Base-by-base conservation (phyloP, 2,888 invertebrate genomes). In the Phyto melanocephala region DNA sequence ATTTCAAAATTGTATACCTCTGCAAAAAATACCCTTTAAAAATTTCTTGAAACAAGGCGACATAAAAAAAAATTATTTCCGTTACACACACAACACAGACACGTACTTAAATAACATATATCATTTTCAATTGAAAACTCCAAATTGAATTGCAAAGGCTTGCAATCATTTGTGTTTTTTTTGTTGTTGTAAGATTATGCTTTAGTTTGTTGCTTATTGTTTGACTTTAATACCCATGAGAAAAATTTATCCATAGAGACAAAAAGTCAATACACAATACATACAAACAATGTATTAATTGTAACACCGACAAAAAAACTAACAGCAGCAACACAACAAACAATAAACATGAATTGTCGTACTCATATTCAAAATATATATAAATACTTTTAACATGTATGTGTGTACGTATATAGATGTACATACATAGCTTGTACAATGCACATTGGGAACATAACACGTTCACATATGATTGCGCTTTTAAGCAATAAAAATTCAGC, bases 381-480 rank as follows among this genome's bases (percentile, higher is more conserved):
- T 28, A 42, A 7, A 42, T 11, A 28, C 11, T 28, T 28, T 28
- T 28, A n/a, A n/a, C n/a, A 28, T 28, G 28, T 5, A 5, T 28
- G 28, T 28, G 3, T 28, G 28, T n/a, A n/a, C n/a, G 28, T 28
- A 28, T 5, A 28, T 28, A 28, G 4, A 28, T 28, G 6, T 6
- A 50, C 50, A 22, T 4, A 10, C n/a, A 37, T n/a, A 52, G n/a
- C n/a, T n/a, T n/a, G n/a, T n/a, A n/a, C n/a, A n/a, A n/a, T n/a
- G 40, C 52, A 50, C 63, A 65, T 65, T 77, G 62, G 45, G 22
- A 76, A 33, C 45, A 40, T 65, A 65, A 47, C 65, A 78, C 60
- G 58, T 82, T 78, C 45, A 71, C 81, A 82, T 65, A 70, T 78
- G 74, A 81, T 70, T 78, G 77, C 78, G 28, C 68, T 78, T 74